phyloP scores from a whole-genome alignment of 1,140 invertebrate species.

The Monochamus saltuarius region DNA sequence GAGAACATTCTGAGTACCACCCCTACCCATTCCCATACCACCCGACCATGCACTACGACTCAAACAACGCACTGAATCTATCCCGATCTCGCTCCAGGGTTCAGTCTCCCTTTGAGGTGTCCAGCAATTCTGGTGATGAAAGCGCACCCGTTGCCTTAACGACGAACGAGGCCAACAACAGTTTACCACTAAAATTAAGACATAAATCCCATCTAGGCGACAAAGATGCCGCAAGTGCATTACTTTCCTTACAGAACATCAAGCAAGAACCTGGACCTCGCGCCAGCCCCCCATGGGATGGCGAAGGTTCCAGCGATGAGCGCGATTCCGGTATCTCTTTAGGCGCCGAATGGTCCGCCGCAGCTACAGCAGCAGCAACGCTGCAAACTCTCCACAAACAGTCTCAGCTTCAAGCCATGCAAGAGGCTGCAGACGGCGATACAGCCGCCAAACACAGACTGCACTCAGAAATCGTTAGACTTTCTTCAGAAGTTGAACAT shows the following conservation, averaged over 20 bases:
- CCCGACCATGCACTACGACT: conserved; percentile 53
- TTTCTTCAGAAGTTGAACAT: conserved; percentile 90
- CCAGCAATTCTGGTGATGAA: conserved; percentile 73
- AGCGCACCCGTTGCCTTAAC: conserved; percentile 54
- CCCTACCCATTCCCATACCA: conserved; percentile 40
- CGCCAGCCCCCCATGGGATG: conserved; percentile 78
- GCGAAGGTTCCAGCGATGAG: conserved; percentile 83
- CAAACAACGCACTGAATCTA: conserved; percentile 67
- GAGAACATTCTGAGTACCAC: conserved; percentile 47
- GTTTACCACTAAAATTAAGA: conserved; percentile 83
- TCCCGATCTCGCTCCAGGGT: conserved; percentile 52
- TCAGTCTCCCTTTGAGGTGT: conserved; percentile 68
- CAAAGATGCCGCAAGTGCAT: conserved; percentile 78
- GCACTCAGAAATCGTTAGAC: conserved; percentile 79
- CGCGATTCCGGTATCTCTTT: conserved; percentile 84
- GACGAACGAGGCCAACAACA: conserved; percentile 57
- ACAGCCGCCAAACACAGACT: conserved; percentile 72
- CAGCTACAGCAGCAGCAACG: conserved; percentile 47
- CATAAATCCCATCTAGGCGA: conserved; percentile 90
- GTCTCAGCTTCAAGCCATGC: conserved; percentile 54
- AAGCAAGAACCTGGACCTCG: conserved; percentile 77
- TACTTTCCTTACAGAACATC: conserved; percentile 76
- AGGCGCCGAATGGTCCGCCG: conserved; percentile 66
- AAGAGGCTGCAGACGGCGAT: conserved; percentile 49
- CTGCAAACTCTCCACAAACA: conserved; percentile 50